Evolutionary conservation across 1,140 invertebrate species (phyloP), one percentile per base, ranked within the genome.

Genomic region (Drosophila pectinifera): DNA sequence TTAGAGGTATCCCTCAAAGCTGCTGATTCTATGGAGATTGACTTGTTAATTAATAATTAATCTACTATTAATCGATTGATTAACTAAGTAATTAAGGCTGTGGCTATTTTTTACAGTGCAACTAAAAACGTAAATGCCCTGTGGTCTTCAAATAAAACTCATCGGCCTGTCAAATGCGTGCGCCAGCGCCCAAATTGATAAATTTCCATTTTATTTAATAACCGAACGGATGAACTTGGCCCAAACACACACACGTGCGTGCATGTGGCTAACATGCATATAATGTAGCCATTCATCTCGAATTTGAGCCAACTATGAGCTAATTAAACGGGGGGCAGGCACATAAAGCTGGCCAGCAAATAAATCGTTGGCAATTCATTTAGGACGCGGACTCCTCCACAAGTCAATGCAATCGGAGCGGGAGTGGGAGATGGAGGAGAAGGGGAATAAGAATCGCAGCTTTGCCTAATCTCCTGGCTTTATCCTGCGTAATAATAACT

Each of bases 401-500:
- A 70, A 70, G 68, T 72, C 68, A 72, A 39, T 72, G 68, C 65
- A 55, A 72, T 72, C 67, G 62, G 26, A 31, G 16, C 13, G 18
- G 10, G n/a, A n/a, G n/a, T n/a, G n/a, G n/a, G n/a, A n/a, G n/a
- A n/a, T n/a, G n/a, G n/a, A n/a, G 18, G 20, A 22, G 42, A 18
- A 11, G 26, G 18, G 11, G 39, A 61, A 42, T 64, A 51, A 41
- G 59, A 57, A 79, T 84, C 76, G 45, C 70, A 84, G 80, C 76
- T 88, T 78, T 78, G 70, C 31, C 59, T 88, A 83, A 83, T 85
- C 83, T 62, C 65, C 78, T 76, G 70, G 75, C 83, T 76, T 83
- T 63, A 79, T 73, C 81, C 81, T 57, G 77, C 77, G 73, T 85
- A 85, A 80, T 84, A 85, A 84, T 85, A 84, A 84, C 81, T 85